Evolutionary conservation across 2,113 vertebrate species (phyloP).

Genomic region (Prolemur simus): DNA sequence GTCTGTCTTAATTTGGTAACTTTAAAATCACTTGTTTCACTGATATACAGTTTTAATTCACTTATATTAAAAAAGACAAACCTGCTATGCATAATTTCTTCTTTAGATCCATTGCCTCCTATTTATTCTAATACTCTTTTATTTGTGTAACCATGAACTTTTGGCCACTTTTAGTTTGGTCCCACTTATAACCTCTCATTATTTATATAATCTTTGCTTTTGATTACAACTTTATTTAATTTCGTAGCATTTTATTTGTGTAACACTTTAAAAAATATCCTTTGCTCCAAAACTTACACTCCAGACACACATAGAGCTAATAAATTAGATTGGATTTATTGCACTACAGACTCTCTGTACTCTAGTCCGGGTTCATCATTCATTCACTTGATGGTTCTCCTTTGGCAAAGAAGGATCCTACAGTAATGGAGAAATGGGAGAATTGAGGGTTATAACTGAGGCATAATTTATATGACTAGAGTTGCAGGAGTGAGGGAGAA

Average conservation of each 20-base stretch:
- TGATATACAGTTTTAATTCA: not conserved
- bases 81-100: not conserved
- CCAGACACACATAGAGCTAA: not conserved
- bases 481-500: not conserved
- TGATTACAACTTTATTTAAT: not conserved
- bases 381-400: not conserved
- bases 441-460: not conserved
- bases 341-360: not conserved
- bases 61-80: not conserved
- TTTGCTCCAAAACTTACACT: not conserved
- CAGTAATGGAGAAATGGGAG: not conserved
- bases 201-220: not conserved
- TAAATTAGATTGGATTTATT: not conserved
- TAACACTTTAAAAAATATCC: not conserved
- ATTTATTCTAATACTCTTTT: not conserved
- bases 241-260: not conserved
- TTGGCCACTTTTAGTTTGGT: not conserved
- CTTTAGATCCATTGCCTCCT: not conserved
- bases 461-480: too few species aligned
- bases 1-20: not conserved
- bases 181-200: not conserved
- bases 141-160: not conserved
- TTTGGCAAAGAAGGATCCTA: not conserved
- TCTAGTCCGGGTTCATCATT: not conserved
- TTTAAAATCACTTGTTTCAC: not conserved